phyloP scores from a whole-genome alignment of 1,140 invertebrate species.

The Neotoxoptera formosana region DNA sequence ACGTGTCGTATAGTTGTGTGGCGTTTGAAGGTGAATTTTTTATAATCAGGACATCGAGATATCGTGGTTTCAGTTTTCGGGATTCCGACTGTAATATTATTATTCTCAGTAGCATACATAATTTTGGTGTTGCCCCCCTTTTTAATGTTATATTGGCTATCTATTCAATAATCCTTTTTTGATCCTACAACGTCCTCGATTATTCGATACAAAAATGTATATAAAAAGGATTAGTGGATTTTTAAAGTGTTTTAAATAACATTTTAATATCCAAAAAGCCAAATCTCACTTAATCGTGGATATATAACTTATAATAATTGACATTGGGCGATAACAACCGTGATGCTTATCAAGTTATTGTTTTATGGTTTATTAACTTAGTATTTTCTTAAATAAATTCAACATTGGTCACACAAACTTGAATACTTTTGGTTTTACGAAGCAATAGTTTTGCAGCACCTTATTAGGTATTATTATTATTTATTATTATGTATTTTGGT shows the following conservation, averaged over 20 bases:
- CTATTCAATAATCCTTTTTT: not conserved
- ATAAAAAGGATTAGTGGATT: not conserved
- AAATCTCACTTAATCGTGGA: not conserved
- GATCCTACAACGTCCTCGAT: not conserved
- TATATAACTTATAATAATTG: not conserved
- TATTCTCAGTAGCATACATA: not conserved
- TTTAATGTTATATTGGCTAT: not conserved
- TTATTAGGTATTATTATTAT: too few relatives aligned
- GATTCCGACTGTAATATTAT: not conserved
- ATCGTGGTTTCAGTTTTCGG: not conserved
- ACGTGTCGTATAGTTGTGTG: not conserved
- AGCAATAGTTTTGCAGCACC: not conserved
- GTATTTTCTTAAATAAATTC: not conserved
- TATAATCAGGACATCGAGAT: not conserved
- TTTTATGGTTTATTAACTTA: not conserved
- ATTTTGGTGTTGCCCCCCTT: not conserved
- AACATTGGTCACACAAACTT: not conserved
- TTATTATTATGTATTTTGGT: too few relatives aligned
- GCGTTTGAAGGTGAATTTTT: not conserved
- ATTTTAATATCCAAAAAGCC: too few relatives aligned
- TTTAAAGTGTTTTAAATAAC: not conserved
- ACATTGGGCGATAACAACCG: not conserved
- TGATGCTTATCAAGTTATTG: not conserved
- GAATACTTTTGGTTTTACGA: not conserved
- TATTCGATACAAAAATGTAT: not conserved